These are phyloP conservation scores for Procambarus virginalis DNA, from an alignment of 1,140 invertebrate genomes.

Conservation along the genomic window DNA sequence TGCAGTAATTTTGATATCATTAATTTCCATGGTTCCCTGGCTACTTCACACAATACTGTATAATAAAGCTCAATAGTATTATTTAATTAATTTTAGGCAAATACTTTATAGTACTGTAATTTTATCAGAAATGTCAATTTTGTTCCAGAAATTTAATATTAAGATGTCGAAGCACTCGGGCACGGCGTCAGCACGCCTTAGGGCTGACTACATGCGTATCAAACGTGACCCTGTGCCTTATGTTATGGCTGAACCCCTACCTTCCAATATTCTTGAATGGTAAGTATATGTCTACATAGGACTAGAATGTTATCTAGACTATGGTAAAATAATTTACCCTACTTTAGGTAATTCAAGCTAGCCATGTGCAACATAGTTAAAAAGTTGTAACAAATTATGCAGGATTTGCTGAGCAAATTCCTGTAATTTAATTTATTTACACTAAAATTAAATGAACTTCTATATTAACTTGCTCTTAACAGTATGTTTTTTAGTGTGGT, in stretches of 20 bases:
- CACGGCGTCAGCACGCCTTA: conserved; percentile 89
- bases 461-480: no score
- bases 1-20: no score
- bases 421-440: no score
- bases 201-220: conserved; percentile 95
- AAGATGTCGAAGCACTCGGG: conserved; percentile 58
- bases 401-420: no score
- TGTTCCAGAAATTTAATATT: not conserved
- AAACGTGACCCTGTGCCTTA: conserved; percentile 97
- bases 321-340: no score
- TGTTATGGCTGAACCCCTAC: conserved; percentile 93
- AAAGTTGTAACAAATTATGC: no score
- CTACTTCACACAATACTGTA: not conserved
- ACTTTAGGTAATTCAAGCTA: no score
- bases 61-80: not conserved
- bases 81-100: not conserved
- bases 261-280: conserved; percentile 98
- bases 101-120: not conserved
- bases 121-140: not conserved
- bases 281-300: conserved; percentile 73
- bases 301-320: no score
- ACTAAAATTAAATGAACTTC: no score
- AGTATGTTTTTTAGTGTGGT: no score
- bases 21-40: not conserved
- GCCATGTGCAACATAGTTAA: no score